Evolutionary conservation across 1,140 invertebrate species (phyloP).

Genomic region (Druon quercuslanigerum): DNA sequence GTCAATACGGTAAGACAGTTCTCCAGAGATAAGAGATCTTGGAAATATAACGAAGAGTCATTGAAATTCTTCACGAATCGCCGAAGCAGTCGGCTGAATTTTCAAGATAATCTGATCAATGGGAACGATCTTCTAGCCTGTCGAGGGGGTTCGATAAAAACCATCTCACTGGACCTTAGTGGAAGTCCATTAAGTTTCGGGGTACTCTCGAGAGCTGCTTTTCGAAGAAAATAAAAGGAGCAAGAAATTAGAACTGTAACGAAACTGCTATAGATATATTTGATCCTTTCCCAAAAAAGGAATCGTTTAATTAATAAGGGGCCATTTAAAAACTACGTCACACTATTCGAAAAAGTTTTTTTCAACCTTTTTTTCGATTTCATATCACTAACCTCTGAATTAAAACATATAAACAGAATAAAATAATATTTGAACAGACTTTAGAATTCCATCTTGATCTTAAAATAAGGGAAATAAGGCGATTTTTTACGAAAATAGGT

Average conservation of each 20-base stretch:
- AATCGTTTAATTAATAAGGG: too few species aligned
- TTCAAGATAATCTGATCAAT: constrained; percentile 21
- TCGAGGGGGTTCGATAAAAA: constrained; percentile 21
- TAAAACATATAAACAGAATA: too few species aligned
- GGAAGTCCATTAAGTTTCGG: constrained; percentile 10
- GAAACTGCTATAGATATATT: too few species aligned
- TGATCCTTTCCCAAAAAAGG: too few species aligned
- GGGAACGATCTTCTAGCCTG: constrained; percentile 9
- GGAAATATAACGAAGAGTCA: constrained; percentile 15
- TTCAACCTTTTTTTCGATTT: too few species aligned
- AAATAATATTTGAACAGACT: too few species aligned
- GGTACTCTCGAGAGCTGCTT: background rate
- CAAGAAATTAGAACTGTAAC: background rate
- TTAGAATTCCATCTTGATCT: too few species aligned
- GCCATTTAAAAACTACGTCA: too few species aligned
- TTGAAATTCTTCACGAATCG: constrained; percentile 27
- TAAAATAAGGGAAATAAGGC: too few species aligned
- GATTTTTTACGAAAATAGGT: too few species aligned
- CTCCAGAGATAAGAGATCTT: constrained; percentile 2
- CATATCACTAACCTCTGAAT: too few species aligned
- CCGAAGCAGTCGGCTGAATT: constrained; percentile 12
- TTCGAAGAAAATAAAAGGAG: background rate
- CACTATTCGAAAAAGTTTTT: too few species aligned
- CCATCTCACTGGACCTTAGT: constrained; percentile 20
- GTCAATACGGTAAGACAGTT: constrained; percentile 10